Evolutionary conservation across 2,888 invertebrate species (phyloP), one percentile per base, ranked within the genome.

Genomic region (Salticus scenicus): DNA sequence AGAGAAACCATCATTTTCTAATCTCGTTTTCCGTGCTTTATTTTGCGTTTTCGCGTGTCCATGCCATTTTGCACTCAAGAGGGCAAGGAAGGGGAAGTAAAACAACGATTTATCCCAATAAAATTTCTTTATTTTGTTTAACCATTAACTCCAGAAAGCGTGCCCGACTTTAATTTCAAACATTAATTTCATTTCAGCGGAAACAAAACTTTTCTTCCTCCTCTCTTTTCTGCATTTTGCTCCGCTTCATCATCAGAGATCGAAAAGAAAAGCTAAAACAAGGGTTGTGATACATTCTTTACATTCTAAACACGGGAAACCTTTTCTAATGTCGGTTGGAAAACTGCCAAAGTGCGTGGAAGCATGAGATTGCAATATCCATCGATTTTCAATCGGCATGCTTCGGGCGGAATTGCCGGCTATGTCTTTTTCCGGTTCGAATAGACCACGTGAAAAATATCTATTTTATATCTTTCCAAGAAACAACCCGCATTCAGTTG

Each of bases 351-450:
- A 57, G 17, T 24, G 24, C 17, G 2, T 12, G 47, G 47, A n/a
- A 17, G 47, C 47, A 1, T n/a, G 17, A 47, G 17, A 57, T 24
- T 24, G 57, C 57, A 17, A 4, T 24, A 5, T 4, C 5, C 57
- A 57, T 57, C 24, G 57, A 57, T 57, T 57, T 57, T 57, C 57
- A 57, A 57, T 57, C 57, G 57, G 24, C 57, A 57, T 57, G 57
- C 57, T 4, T 24, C 57, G 17, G 17, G 24, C 4, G 4, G 17
- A 57, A 57, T 4, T 24, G 24, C 20, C 57, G 57, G 24, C 24
- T 24, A 5, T 57, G 37, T 37, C n/a, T n/a, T n/a, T n/a, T n/a
- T n/a, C n/a, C n/a, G n/a, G n/a, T n/a, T n/a, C n/a, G n/a, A n/a
- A n/a, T 37, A 37, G 37, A 37, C 37, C 37, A 37, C 37, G 37